phyloP scores from a whole-genome alignment of 1,140 invertebrate species.

The Metopolophium dirhodum region DNA sequence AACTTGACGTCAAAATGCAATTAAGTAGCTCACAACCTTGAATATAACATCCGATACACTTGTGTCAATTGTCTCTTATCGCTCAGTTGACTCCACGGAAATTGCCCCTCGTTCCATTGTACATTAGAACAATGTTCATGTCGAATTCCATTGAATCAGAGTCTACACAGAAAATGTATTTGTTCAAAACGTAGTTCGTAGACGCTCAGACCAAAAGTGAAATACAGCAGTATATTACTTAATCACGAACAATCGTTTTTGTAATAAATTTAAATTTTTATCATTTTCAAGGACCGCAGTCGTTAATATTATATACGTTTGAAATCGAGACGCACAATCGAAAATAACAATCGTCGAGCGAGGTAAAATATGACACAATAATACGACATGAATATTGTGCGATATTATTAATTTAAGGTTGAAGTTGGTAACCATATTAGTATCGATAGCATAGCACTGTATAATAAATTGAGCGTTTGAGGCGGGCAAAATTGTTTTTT shows the following conservation, averaged over 20 bases:
- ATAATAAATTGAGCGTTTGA: neutral
- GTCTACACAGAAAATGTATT: conserved; percentile 13
- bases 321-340: neutral
- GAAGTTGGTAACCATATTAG: neutral
- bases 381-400: neutral
- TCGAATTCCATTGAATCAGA: neutral
- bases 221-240: neutral
- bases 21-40: conserved; percentile 20
- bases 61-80: conserved; percentile 42
- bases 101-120: neutral
- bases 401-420: neutral
- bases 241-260: conserved; percentile 8
- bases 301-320: neutral
- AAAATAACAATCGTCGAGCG: neutral
- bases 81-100: conserved; percentile 29
- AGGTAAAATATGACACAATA: neutral
- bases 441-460: neutral
- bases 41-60: conserved; percentile 28
- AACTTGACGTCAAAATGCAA: conserved; percentile 31
- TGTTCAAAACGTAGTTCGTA: neutral
- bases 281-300: neutral
- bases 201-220: neutral
- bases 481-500: neutral
- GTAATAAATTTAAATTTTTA: conserved; percentile 28
- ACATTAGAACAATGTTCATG: conserved; percentile 30